These are phyloP conservation scores for Hyppa rectilinea DNA, from an alignment of 2,888 invertebrate species.

Conservation along the genomic window DNA sequence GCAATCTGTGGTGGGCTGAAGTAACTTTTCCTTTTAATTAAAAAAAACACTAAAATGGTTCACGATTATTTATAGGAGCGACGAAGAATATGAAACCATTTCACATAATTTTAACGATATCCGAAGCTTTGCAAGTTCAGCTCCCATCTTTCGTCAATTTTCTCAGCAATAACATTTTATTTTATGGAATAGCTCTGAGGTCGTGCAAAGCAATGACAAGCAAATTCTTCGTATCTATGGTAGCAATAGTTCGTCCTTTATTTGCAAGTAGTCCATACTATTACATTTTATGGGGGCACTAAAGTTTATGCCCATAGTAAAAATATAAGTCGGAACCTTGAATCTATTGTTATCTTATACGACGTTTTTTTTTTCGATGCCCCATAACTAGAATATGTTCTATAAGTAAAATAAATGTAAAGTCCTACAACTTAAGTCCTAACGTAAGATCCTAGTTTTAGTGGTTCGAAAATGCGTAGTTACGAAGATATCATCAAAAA, in stretches of 20 bases:
- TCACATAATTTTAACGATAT: background rate
- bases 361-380: too few relatives aligned
- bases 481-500: too few relatives aligned
- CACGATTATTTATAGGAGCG: too few relatives aligned
- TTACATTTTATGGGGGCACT: conserved; percentile 33
- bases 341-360: conserved; percentile 2
- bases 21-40: too few relatives aligned
- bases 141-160: background rate
- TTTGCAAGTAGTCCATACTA: conserved; percentile 18
- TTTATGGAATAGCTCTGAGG: background rate
- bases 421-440: too few relatives aligned
- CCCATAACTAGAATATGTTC: too few relatives aligned
- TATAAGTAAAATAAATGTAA: too few relatives aligned
- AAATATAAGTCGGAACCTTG: conserved; percentile 15
- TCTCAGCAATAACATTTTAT: background rate
- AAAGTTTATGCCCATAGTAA: conserved; percentile 34
- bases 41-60: too few relatives aligned
- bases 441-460: too few relatives aligned
- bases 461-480: too few relatives aligned
- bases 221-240: conserved; percentile 11
- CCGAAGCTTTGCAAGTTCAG: background rate
- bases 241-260: conserved; percentile 23
- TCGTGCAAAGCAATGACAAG: background rate
- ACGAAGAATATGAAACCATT: too few relatives aligned
- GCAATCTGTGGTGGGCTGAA: too few relatives aligned